These are phyloP conservation scores for Boleophthalmus pectinirostris DNA, from an alignment of 2,113 vertebrate genomes.

Conservation along the genomic window DNA sequence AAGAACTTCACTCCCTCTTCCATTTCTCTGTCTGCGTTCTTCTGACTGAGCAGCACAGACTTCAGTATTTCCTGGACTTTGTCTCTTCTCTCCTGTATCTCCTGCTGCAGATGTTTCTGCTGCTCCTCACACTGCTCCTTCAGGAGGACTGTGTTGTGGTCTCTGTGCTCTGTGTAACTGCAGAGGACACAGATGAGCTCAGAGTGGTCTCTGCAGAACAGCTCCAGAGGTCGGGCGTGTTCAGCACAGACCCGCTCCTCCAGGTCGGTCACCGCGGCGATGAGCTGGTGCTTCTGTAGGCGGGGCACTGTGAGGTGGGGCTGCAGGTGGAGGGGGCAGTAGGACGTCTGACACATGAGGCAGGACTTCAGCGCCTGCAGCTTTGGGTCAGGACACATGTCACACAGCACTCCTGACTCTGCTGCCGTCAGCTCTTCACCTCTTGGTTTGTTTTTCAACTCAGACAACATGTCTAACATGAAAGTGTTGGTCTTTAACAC, in stretches of 20 bases:
- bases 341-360: not conserved
- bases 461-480: not conserved
- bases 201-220: not conserved
- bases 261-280: not conserved
- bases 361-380: conserved; percentile 7
- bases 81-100: not conserved
- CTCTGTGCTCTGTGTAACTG: not conserved
- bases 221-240: not conserved
- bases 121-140: not conserved
- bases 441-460: not conserved
- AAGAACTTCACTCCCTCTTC: not conserved
- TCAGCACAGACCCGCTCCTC: not conserved
- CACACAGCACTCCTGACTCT: not conserved
- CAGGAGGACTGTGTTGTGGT: not conserved
- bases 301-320: not conserved
- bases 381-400: not conserved
- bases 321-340: not conserved
- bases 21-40: not conserved
- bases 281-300: not conserved
- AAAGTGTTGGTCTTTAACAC: not conserved
- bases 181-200: not conserved
- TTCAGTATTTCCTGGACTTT: conserved; percentile 1
- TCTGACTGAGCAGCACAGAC: conserved; percentile 5
- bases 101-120: not conserved
- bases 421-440: too few relatives aligned